phyloP scores from a whole-genome alignment of 2,888 invertebrate species.

The Eueremaeus valkanovi region DNA sequence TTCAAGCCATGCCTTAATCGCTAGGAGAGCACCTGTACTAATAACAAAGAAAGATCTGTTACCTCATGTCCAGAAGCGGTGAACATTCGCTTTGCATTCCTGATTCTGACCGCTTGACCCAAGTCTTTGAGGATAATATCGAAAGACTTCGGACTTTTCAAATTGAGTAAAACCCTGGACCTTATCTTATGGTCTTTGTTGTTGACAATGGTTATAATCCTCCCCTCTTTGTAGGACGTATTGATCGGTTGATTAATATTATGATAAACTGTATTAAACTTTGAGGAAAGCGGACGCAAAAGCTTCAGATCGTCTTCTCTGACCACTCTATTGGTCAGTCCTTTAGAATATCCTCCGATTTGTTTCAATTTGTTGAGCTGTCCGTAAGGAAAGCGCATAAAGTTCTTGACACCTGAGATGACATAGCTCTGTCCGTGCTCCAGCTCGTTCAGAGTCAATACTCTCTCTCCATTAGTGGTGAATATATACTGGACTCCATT shows the following conservation, averaged over 20 bases:
- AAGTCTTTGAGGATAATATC: slow-evolving; percentile 90
- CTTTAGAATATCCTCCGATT: slow-evolving; percentile 33
- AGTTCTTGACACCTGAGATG: slow-evolving; percentile 84
- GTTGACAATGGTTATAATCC: slow-evolving; percentile 87
- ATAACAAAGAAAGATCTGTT: slow-evolving; percentile 49
- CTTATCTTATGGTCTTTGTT: slow-evolving; percentile 85
- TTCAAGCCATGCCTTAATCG: no score
- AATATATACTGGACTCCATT: slow-evolving; percentile 85
- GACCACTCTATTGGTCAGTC: slow-evolving; percentile 35
- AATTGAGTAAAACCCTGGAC: slow-evolving; percentile 85
- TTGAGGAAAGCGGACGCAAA: slow-evolving; percentile 45
- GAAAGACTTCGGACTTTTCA: slow-evolving; percentile 86
- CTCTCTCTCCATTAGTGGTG: slow-evolving; percentile 82
- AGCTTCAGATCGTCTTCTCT: slow-evolving; percentile 47
- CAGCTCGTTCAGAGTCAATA: slow-evolving; percentile 75
- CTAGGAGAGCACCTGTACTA: no score
- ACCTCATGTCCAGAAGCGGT: slow-evolving; percentile 89
- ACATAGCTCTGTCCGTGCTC: slow-evolving; percentile 90
- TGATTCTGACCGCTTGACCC: slow-evolving; percentile 87
- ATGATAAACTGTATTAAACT: slow-evolving; percentile 38
- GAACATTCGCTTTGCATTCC: slow-evolving; percentile 82
- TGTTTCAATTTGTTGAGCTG: slow-evolving; percentile 38
- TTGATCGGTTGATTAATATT: slow-evolving; percentile 27
- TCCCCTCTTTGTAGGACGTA: slow-evolving; percentile 55
- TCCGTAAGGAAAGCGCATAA: slow-evolving; percentile 58